Conservation (phyloP, 92 coral and sea anemone genomes). For the Porites divaricata region DNA sequence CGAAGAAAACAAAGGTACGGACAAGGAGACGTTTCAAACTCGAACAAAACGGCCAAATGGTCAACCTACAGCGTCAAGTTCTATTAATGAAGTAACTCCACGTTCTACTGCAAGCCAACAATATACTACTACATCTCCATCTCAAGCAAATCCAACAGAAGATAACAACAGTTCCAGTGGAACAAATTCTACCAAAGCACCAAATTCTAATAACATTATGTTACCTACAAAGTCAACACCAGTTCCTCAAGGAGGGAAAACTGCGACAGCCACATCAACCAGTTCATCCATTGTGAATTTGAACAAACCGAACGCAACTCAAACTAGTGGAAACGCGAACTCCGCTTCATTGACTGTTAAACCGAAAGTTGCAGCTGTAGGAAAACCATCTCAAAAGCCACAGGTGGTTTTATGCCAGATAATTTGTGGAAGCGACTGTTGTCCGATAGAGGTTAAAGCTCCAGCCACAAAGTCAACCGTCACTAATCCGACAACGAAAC, state of each 20-base stretch:
- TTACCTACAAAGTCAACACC: background rate
- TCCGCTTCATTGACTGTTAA: background rate
- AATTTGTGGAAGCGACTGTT: conserved; percentile 32
- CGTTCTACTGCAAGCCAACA: background rate
- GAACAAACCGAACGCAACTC: background rate
- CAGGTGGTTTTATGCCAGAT: conserved; percentile 37
- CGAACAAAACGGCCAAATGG: background rate
- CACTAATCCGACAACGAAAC: background rate
- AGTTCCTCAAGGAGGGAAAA: background rate
- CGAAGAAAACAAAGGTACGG: background rate
- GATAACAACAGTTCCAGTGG: background rate
- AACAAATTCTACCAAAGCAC: background rate
- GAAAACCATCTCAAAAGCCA: background rate
- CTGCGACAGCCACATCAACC: background rate
- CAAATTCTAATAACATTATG: background rate
- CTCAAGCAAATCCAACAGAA: background rate
- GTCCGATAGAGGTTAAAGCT: background rate
- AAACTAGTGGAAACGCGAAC: background rate
- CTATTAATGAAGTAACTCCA: background rate
- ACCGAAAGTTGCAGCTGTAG: background rate
- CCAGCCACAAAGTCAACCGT: background rate
- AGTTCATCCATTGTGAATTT: background rate
- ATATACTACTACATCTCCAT: background rate
- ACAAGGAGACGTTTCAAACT: background rate
- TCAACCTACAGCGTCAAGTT: background rate